Percentiles rank a stretch among this genome's conserved stretches.
phyloP scores from a whole-genome alignment of 92 coral and sea anemone genomes.

The Hydrozoanthus gracilis region DNA sequence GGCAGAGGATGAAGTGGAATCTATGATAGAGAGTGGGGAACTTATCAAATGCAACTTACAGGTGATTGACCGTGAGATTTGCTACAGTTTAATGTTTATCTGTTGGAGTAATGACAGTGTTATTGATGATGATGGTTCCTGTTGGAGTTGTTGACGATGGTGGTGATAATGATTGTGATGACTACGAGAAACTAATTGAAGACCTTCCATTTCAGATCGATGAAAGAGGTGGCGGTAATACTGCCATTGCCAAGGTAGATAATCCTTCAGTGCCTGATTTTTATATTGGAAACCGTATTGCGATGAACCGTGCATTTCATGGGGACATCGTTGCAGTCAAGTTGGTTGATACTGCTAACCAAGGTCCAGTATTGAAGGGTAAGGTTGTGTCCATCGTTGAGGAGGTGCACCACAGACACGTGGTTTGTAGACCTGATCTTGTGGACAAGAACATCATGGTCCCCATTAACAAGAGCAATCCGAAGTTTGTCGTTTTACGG shows the following conservation, averaged over 20 bases:
- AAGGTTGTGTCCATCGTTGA: constrained; percentile 78
- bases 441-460: constrained; percentile 86
- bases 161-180: not conserved
- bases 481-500: constrained; percentile 83
- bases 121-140: too few species aligned
- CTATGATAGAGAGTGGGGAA: constrained; percentile 58
- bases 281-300: constrained; percentile 63
- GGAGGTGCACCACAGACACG: constrained; percentile 78
- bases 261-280: constrained; percentile 68
- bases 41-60: constrained; percentile 66
- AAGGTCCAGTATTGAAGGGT: constrained; percentile 58
- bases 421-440: constrained; percentile 76
- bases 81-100: not conserved
- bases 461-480: constrained; percentile 85
- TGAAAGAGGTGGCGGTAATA: constrained; percentile 67
- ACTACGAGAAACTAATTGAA: not conserved
- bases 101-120: too few species aligned
- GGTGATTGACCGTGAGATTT: not conserved
- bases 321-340: constrained; percentile 89
- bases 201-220: constrained; percentile 39
- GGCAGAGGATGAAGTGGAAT: constrained; percentile 57
- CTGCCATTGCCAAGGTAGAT: constrained; percentile 71
- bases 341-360: constrained; percentile 30
- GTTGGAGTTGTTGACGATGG: too few species aligned
- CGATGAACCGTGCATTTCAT: constrained; percentile 89